phyloP scores from a whole-genome alignment of 2,113 vertebrate genomes.

The Psephotus haematonotus region DNA sequence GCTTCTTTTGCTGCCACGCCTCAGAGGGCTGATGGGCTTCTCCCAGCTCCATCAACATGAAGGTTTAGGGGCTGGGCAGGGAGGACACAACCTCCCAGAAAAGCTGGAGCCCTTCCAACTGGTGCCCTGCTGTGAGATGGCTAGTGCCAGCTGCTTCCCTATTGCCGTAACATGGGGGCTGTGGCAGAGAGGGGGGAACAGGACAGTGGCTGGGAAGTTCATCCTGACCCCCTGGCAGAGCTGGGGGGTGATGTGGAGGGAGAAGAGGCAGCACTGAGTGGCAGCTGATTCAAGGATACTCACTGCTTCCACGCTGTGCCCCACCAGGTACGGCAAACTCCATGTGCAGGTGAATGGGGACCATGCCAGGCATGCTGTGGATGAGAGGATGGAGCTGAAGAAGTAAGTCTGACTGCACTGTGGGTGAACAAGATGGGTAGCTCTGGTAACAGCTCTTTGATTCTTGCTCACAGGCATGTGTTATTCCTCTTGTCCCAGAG shows the following conservation, averaged over 20 bases:
- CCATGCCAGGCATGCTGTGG: constrained; percentile 79
- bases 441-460: not conserved
- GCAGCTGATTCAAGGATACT: not conserved
- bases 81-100: not conserved
- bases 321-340: constrained; percentile 87
- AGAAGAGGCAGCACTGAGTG: not conserved
- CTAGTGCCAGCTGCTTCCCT: not conserved
- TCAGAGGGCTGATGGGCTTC: not conserved
- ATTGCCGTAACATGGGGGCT: accelerated
- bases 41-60: not conserved
- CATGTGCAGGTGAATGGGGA: constrained; percentile 80
- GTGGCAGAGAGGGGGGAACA: not conserved
- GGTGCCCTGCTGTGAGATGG: not conserved
- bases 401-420: constrained; percentile 78
- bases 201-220: accelerated
- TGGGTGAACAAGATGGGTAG: not conserved
- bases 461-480: not conserved
- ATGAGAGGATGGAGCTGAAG: constrained; percentile 88
- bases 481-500: not conserved
- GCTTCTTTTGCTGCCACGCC: not conserved
- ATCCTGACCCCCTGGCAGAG: not conserved
- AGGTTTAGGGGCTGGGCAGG: not conserved
- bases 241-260: not conserved
- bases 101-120: not conserved
- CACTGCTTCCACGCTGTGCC: not conserved